Base-by-base conservation (phyloP, 1,140 invertebrate species). In the Penaeus chinensis region DNA sequence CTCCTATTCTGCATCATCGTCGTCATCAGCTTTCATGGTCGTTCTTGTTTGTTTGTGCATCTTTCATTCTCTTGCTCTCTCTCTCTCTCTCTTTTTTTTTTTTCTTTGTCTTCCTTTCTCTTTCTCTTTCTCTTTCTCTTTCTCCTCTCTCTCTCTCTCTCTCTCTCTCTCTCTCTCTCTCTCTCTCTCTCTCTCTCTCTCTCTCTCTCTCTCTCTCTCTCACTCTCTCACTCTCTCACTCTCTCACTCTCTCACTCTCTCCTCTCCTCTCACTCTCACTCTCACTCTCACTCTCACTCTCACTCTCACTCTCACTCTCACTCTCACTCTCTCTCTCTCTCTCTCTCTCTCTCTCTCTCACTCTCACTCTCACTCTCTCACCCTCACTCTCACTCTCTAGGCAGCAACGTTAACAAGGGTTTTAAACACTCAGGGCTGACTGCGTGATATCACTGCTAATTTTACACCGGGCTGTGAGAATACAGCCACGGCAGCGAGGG, bases 131-230 rank as follows among this genome's bases (percentile, higher is more conserved):
- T 61, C n/a, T 61, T 63, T 61, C 32, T 61, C 63, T 61, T 27
- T 22, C n/a, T 22, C 8, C 27, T 19, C 42, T 65, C 80, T 16
- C 27, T 66, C 81, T 66, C 63, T 37, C 27, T 65, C 63, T 69
- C 63, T 11, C 77, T 79, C 37, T 79, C 77, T 54, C 77, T 79
- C 37, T 79, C 77, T 54, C 77, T 79, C 77, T 54, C 37, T 22
- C 18, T 79, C 42, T 54, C 42, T 54, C 19, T 8, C 37, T 78
- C 37, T 4, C 42, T 78, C 16, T 10, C 22, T 78, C 37, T 60
- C 16, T 47, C 61, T 11, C 24, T 19, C 32, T 27, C 24, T 3
- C 10, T 22, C 76, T 22, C 22, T 0, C 10, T 42, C n/a, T 42
- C n/a, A 0, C 16, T 22, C 77, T 60, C 0, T 4, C 37, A 27